A percentile compares a stretch with the other conserved stretches of the same genome.
phyloP scores from a whole-genome alignment of 1,140 invertebrate genomes.

The Sinella curviseta region DNA sequence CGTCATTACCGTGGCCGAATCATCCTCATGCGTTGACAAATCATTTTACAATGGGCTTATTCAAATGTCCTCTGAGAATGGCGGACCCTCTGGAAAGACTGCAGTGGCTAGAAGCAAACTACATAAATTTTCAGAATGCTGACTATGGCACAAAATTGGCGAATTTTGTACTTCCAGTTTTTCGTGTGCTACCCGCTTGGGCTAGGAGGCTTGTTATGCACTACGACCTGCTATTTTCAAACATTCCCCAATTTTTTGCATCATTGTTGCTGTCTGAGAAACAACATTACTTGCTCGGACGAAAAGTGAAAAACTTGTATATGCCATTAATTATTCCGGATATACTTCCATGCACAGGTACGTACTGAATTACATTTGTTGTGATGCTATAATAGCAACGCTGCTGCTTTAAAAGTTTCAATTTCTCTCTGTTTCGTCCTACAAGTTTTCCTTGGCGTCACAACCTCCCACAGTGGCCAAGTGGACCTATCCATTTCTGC shows the following conservation, averaged over 20 bases:
- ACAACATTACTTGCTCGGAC: conserved; percentile 26
- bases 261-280: conserved; percentile 24
- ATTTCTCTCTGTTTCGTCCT: no score
- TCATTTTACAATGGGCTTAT: conserved; percentile 33
- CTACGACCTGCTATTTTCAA: conserved; percentile 12
- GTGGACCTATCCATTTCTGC: conserved; percentile 30
- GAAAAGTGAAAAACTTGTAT: conserved; percentile 34
- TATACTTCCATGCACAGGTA: conserved; percentile 10
- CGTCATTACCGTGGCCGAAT: conserved; percentile 29
- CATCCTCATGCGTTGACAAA: conserved; percentile 28
- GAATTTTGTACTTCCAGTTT: background rate
- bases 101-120: background rate
- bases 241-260: conserved; percentile 16
- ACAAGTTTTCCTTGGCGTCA: conserved; percentile 33
- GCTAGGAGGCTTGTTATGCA: background rate
- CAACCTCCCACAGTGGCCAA: conserved; percentile 27
- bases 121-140: background rate
- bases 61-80: conserved; percentile 23
- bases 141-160: conserved; percentile 8
- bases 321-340: conserved; percentile 25
- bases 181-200: conserved; percentile 25
- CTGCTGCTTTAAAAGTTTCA: no score
- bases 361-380: no score
- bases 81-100: conserved; percentile 23
- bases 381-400: no score